A percentile compares a stretch with the other conserved stretches of the same genome.
Conservation (phyloP, 2,113 vertebrate species). For the Zosterops hypoxanthus region DNA sequence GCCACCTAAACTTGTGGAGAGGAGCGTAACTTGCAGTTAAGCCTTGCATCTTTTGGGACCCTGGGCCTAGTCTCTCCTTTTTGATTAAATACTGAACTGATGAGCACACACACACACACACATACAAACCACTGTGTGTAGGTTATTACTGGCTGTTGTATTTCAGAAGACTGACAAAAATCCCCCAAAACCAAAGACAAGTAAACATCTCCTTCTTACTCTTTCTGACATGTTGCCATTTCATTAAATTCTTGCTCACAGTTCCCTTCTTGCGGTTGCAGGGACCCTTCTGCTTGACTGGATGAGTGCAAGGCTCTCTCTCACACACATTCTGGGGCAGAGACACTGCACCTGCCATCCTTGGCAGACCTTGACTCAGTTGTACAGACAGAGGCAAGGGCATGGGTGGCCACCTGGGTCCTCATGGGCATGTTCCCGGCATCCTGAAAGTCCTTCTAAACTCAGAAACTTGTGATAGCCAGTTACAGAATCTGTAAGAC, state of each 20-base stretch:
- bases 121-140: not conserved
- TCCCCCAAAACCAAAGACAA: not conserved
- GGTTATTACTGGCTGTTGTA: not conserved
- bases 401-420: not conserved
- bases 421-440: not conserved
- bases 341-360: too few species aligned
- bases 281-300: not conserved
- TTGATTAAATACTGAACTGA: not conserved
- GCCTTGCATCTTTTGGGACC: not conserved
- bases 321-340: not conserved
- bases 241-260: not conserved
- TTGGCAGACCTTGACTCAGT: not conserved
- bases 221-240: not conserved
- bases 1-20: not conserved
- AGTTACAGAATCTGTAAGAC: not conserved
- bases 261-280: not conserved
- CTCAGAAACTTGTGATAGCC: not conserved
- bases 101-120: not conserved
- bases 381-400: not conserved
- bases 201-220: not conserved
- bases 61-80: not conserved
- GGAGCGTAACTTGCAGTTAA: not conserved
- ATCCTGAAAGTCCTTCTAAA: not conserved
- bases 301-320: not conserved
- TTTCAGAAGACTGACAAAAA: not conserved